Conservation (phyloP, 2,888 invertebrate genomes). For the Erebia palarica region DNA sequence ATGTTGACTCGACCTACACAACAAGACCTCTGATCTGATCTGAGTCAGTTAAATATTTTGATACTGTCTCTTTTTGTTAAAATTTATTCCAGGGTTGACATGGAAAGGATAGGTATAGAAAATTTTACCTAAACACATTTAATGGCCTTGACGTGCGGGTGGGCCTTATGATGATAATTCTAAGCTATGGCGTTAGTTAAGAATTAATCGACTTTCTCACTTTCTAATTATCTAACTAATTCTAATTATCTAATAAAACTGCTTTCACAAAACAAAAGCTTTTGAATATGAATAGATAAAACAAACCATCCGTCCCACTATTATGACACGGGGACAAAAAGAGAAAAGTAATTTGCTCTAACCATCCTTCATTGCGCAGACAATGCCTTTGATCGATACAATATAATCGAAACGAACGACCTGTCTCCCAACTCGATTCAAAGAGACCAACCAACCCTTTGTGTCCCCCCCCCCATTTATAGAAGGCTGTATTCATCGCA, state of each 20-base stretch:
- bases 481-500: conserved; percentile 71
- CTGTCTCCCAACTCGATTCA: conserved; percentile 79
- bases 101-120: too few relatives aligned
- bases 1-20: too few relatives aligned
- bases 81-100: too few relatives aligned
- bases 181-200: too few relatives aligned
- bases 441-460: conserved; percentile 82
- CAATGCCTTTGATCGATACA: conserved; percentile 79
- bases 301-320: conserved; percentile 41
- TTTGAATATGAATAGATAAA: conserved; percentile 22
- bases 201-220: too few relatives aligned
- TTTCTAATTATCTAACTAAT: neutral
- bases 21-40: too few relatives aligned
- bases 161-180: too few relatives aligned
- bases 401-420: conserved; percentile 80
- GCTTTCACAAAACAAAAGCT: conserved; percentile 14
- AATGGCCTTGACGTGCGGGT: too few relatives aligned
- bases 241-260: neutral
- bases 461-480: conserved; percentile 74
- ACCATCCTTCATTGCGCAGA: conserved; percentile 76
- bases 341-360: conserved; percentile 81
- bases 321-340: conserved; percentile 57
- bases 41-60: too few relatives aligned
- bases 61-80: too few relatives aligned
- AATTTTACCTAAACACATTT: too few relatives aligned